Evolutionary conservation across 2,797 vertebrate species (phyloP), one percentile per base, ranked within the genome.

Genomic region (Spea hammondii): DNA sequence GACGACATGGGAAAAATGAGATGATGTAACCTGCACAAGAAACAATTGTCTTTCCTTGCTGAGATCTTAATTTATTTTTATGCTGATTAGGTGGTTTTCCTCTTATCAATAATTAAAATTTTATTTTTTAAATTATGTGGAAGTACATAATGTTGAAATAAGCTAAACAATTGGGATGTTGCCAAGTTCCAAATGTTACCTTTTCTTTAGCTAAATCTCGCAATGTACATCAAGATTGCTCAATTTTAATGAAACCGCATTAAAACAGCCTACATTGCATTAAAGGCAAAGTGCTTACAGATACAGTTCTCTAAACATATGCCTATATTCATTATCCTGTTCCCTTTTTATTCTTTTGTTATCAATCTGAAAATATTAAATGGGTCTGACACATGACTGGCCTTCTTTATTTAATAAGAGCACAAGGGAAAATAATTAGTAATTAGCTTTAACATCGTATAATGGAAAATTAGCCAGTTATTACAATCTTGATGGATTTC

Each of bases 381-480:
- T 72, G 64, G 70, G 66, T 32, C 72, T 76, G 66, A 67, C 55
- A 60, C 50, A 65, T 11, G 66, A 72, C 67, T 68, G 74, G 62
- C 68, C 62, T 54, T 49, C 17, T 82, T 82, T 66, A 77, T 77
- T 53, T 64, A 77, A 72, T 74, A 78, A 77, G 45, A 74, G 13
- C 17, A 70, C 13, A 53, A 55, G 14, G 65, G 66, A 69, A 70
- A 74, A 46, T 17, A 73, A 65, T 55, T 69, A 54, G 80, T 74
- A 77, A 77, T 78, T 82, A 65, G 57, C 64, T 77, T 79, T 77
- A 82, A 81, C 77, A 49, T 77, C 55, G 45, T 67, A 75, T 81
- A 81, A 82, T 78, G 45, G 71, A 74, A 78, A 77, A 82, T 82
- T 82, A 82, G 75, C 55, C 80, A 78, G 70, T 57, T 82, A 82